Evolutionary conservation across 1,140 invertebrate genomes (phyloP).

Genomic region (Orchesella cincta): DNA sequence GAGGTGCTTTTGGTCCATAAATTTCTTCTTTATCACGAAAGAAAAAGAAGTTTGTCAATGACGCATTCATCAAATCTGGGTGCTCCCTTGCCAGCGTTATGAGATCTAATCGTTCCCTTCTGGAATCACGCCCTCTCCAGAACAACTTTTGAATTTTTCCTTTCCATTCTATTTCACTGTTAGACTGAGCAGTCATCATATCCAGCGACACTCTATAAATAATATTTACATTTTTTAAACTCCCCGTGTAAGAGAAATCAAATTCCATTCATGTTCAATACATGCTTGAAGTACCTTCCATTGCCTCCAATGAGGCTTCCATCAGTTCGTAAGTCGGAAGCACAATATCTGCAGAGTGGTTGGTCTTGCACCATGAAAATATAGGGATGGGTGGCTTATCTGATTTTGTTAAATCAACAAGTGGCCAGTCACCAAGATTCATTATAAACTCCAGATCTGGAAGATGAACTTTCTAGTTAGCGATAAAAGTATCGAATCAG

Average conservation of each 20-base stretch:
- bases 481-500: conserved; percentile 83
- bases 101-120: conserved; percentile 77
- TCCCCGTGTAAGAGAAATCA: too few relatives aligned
- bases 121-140: conserved; percentile 89
- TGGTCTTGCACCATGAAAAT: conserved; percentile 92
- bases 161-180: conserved; percentile 71
- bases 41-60: conserved; percentile 96
- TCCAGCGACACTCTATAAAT: conserved; percentile 82
- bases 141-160: conserved; percentile 76
- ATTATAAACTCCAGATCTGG: conserved; percentile 89
- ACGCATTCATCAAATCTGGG: conserved; percentile 84
- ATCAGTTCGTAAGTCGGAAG: conserved; percentile 95
- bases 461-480: conserved; percentile 74
- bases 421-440: conserved; percentile 95
- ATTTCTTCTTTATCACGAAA: conserved; percentile 80
- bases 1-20: conserved; percentile 80
- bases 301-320: conserved; percentile 81
- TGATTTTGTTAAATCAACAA: conserved; percentile 63
- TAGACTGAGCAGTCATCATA: conserved; percentile 84
- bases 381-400: conserved; percentile 70
- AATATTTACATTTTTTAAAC: too few relatives aligned
- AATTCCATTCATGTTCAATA: too few relatives aligned
- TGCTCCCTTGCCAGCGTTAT: conserved; percentile 75
- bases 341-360: conserved; percentile 81
- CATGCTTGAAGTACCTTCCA: conserved; percentile 45